A percentile compares a stretch with the other conserved stretches of the same genome.
phyloP scores from a whole-genome alignment of 2,113 vertebrate genomes.

The Pampusana beccarii region DNA sequence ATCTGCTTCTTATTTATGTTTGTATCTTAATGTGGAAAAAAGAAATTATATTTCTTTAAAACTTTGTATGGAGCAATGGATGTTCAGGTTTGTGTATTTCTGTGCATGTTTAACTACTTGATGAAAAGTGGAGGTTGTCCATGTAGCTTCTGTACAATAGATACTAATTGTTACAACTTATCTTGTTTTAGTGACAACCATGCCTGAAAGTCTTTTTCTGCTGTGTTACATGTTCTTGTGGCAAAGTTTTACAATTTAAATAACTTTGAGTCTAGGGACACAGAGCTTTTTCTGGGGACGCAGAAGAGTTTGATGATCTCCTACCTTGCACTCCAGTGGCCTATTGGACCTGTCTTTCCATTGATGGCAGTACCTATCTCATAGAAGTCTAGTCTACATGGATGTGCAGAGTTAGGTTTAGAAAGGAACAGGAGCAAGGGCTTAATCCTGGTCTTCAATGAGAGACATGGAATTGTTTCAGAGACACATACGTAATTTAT shows the following conservation, averaged over 20 bases:
- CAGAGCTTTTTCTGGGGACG: not conserved
- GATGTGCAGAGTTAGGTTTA: not conserved
- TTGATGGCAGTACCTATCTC: not conserved
- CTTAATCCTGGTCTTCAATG: not conserved
- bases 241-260: not conserved
- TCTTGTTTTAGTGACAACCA: not conserved
- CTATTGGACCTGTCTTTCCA: not conserved
- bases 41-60: not conserved
- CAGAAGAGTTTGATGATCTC: not conserved
- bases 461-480: not conserved
- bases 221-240: not conserved
- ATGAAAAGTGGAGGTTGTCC: not conserved
- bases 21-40: not conserved
- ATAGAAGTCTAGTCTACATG: not conserved
- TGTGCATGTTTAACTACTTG: not conserved
- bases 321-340: not conserved
- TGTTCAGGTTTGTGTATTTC: not conserved
- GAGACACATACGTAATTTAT: not conserved
- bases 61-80: not conserved
- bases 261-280: accelerated
- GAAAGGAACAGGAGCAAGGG: not conserved
- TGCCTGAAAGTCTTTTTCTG: not conserved
- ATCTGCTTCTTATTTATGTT: not conserved
- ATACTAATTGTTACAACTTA: not conserved
- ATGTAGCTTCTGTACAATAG: not conserved